phyloP scores from a whole-genome alignment of 2,113 vertebrate species.

The Columba livia region DNA sequence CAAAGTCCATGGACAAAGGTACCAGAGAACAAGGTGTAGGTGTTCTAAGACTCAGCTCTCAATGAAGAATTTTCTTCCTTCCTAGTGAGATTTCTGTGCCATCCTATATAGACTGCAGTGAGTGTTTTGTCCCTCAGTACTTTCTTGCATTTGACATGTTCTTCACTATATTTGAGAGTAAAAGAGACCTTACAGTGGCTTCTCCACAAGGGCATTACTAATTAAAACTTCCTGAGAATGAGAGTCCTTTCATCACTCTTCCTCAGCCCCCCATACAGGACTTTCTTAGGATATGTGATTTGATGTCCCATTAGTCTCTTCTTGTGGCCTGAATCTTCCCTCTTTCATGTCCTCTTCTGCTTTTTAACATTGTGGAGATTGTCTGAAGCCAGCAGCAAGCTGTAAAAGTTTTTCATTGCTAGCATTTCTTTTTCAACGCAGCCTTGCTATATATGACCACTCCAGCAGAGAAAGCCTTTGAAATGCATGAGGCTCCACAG shows the following conservation, averaged over 20 bases:
- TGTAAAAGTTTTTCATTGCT: background rate
- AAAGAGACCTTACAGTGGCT: background rate
- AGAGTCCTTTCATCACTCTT: background rate
- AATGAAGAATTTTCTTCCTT: background rate
- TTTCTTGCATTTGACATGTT: background rate
- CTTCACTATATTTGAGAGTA: background rate
- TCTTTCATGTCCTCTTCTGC: background rate
- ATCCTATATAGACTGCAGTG: background rate
- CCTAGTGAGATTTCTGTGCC: background rate
- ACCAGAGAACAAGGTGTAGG: background rate
- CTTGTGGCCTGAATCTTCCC: background rate
- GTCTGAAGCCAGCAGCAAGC: background rate
- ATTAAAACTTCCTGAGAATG: conserved; percentile 10
- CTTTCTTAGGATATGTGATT: background rate
- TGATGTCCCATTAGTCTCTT: background rate
- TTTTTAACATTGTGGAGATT: background rate
- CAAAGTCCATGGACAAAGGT: background rate
- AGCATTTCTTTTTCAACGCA: background rate
- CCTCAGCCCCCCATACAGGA: background rate
- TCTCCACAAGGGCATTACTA: conserved; percentile 10
- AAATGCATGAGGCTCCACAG: background rate
- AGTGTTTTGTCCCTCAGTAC: background rate
- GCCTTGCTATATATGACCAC: background rate
- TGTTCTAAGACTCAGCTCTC: background rate
- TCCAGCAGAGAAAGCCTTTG: background rate